These are phyloP conservation scores for Manduca sexta DNA, from an alignment of 1,140 invertebrate genomes.

Conservation along the genomic window DNA sequence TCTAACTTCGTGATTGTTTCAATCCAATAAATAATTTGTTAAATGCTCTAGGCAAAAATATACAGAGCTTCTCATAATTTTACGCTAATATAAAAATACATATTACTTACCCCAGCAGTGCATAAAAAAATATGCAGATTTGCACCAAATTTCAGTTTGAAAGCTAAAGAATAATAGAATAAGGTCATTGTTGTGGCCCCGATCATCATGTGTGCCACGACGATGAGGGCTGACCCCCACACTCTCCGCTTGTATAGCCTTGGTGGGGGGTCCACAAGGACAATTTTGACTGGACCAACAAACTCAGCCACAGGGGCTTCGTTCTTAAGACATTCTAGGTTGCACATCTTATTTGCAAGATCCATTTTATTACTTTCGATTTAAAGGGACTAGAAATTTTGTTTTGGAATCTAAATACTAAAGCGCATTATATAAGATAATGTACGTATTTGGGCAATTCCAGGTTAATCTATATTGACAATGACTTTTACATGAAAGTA, in stretches of 20 bases:
- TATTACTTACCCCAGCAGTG: slow-evolving; percentile 36
- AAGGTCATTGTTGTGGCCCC: slow-evolving; percentile 22
- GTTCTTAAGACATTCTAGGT: slow-evolving; percentile 32
- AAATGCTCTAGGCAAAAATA: too few species aligned
- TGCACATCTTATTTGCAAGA: slow-evolving; percentile 22
- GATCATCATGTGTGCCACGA: slow-evolving; percentile 31
- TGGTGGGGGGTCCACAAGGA: slow-evolving; percentile 36
- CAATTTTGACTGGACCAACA: slow-evolving; percentile 48
- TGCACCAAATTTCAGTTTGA: slow-evolving; percentile 10
- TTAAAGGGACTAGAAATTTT: too few species aligned
- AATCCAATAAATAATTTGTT: too few species aligned
- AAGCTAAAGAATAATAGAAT: slow-evolving; percentile 26
- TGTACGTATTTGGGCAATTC: too few species aligned
- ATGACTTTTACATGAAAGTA: too few species aligned
- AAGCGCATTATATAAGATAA: too few species aligned
- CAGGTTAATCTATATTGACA: too few species aligned
- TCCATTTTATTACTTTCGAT: slow-evolving; percentile 10
- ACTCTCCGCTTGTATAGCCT: slow-evolving; percentile 18
- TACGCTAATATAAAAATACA: too few species aligned
- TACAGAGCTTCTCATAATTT: too few species aligned
- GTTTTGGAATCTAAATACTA: too few species aligned
- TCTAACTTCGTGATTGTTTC: too few species aligned
- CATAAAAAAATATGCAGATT: slow-evolving; percentile 38
- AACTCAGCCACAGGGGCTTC: slow-evolving; percentile 26
- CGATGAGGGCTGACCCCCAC: slow-evolving; percentile 26